Evolutionary conservation across 2,888 invertebrate species (phyloP).

Genomic region (Vesta saturnalis): DNA sequence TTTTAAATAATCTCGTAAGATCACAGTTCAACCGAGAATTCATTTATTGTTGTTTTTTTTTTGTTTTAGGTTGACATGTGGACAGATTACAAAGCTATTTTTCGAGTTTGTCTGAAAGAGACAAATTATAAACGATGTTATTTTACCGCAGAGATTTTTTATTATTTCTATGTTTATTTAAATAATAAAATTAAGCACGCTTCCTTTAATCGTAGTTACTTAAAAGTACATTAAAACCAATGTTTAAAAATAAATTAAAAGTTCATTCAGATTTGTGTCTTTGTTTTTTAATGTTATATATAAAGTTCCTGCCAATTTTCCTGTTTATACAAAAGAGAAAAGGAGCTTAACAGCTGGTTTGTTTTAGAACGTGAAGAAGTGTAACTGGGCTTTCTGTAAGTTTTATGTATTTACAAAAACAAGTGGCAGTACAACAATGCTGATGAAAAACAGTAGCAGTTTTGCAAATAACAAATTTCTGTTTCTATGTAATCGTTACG

Average conservation of each 20-base stretch:
- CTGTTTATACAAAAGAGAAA: conserved; percentile 7
- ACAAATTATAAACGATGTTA: conserved; percentile 48
- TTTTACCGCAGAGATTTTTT: background rate
- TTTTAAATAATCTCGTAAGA: conserved; percentile 45
- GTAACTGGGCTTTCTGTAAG: too few species aligned
- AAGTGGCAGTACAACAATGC: too few species aligned
- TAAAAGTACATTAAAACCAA: background rate
- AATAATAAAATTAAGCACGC: background rate
- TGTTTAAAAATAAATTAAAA: background rate
- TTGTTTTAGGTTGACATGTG: conserved; percentile 47
- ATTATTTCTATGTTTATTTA: background rate
- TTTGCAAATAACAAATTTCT: too few species aligned
- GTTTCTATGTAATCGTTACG: too few species aligned
- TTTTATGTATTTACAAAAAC: too few species aligned
- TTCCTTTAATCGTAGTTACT: background rate
- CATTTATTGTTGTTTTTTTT: conserved; percentile 50
- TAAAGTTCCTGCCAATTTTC: conserved; percentile 15
- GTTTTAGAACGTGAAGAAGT: too few species aligned
- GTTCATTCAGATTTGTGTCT: background rate
- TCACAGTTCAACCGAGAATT: conserved; percentile 48
- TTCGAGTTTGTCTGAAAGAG: conserved; percentile 52
- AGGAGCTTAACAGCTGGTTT: background rate
- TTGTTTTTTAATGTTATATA: background rate
- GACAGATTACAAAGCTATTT: conserved; percentile 56
- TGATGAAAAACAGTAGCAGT: too few species aligned